These are phyloP conservation scores for Hippoglossus stenolepis DNA, from an alignment of 2,113 vertebrate species.

Conservation along the genomic window DNA sequence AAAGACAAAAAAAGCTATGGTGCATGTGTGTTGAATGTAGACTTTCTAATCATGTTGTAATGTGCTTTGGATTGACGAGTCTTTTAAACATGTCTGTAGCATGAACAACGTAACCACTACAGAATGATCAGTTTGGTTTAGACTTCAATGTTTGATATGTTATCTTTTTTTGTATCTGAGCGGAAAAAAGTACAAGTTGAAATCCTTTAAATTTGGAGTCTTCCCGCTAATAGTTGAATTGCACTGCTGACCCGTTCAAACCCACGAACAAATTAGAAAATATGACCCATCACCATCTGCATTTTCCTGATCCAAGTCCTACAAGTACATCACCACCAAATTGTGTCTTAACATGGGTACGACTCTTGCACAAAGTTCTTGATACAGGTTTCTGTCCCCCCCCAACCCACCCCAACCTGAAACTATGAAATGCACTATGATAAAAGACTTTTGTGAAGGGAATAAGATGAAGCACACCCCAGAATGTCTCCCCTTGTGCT, in stretches of 20 bases:
- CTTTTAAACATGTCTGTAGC: slow-evolving; percentile 67
- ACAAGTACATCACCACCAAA: slow-evolving; percentile 73
- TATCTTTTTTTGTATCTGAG: slow-evolving; percentile 60
- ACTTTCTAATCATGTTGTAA: slow-evolving; percentile 69
- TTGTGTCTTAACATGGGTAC: slow-evolving; percentile 81
- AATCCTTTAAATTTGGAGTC: slow-evolving; percentile 55
- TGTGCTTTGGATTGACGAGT: slow-evolving; percentile 72
- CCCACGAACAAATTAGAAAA: slow-evolving; percentile 72
- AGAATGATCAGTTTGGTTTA: slow-evolving; percentile 58
- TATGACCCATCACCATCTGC: slow-evolving; percentile 54
- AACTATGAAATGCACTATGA: slow-evolving; percentile 76
- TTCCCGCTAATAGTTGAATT: slow-evolving; percentile 49
- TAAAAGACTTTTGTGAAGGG: slow-evolving; percentile 58
- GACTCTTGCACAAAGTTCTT: slow-evolving; percentile 77
- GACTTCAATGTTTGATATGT: slow-evolving; percentile 61
- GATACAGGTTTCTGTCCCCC: slow-evolving; percentile 41
- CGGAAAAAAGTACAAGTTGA: slow-evolving; percentile 33
- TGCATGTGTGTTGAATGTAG: slow-evolving; percentile 81
- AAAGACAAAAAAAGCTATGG: slow-evolving; percentile 56
- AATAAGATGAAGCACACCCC: slow-evolving; percentile 66
- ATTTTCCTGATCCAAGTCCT: slow-evolving; percentile 58
- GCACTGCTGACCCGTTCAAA: slow-evolving; percentile 65
- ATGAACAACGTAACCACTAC: slow-evolving; percentile 62
- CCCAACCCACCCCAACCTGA: slow-evolving; percentile 23
- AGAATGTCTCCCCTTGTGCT: slow-evolving; percentile 68